Evolutionary conservation across 1,140 invertebrate genomes (phyloP), one percentile per base, ranked within the genome.

Genomic region (Drosophila ananassae): DNA sequence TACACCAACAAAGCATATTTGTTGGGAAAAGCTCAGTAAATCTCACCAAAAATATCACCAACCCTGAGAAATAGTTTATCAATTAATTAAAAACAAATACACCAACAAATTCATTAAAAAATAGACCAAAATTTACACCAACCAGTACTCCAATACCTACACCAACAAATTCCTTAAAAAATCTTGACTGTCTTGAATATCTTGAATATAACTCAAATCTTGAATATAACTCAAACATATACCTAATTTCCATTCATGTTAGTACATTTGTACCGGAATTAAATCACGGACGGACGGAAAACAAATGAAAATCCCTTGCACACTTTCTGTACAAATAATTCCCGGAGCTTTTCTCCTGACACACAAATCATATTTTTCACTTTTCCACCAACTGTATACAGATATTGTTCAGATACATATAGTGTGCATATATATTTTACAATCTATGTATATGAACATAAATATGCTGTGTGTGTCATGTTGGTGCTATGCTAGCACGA

Each of bases 401-500:
- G 66, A 68, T 28, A 28, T 68, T 24, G 50, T 48, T 68, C 66
- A 47, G 21, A 69, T 69, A 57, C 3, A 39, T 6, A 56, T 48
- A 21, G 1, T 5, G 2, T 54, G 17, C 28, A 34, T 51, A 51
- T 72, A 52, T 59, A 59, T 59, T 25, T 28, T 48, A n/a, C 13
- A 25, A 21, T 56, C 32, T 52, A 60, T 56, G 25, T 52, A 60
- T 52, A 37, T 37, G 30, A 32, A 64, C 59, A 67, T 64, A 53
- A 34, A 46, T 54, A 25, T 64, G 68, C 37, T 66, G 61, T 69
- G 63, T 69, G 63, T 69, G 67, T 69, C 67, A 67, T 69, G 54
- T 21, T 69, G 54, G 37, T 51, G 39, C 51, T 60, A 46, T 47
- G 52, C 41, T 67, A 48, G 48, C 17, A 17, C 62, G 68, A 39